A percentile compares a stretch with the other conserved stretches of the same genome.
phyloP scores from a whole-genome alignment of 2,888 invertebrate genomes.

The Caenorhabditis sinica region DNA sequence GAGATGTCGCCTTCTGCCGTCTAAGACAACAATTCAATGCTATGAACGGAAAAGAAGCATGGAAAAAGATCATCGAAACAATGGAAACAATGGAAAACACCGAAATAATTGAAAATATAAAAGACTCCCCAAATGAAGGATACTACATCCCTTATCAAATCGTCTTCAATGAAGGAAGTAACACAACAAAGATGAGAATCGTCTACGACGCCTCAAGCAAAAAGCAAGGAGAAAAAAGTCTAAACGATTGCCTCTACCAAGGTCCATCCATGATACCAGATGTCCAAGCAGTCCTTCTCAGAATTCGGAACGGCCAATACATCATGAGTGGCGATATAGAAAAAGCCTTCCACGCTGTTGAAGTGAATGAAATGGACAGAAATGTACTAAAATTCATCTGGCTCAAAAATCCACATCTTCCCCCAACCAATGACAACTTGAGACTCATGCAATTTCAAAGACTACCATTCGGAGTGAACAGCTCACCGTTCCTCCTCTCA shows the following conservation, averaged over 20 bases:
- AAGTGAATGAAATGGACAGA: conserved; percentile 6
- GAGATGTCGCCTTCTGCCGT: conserved; percentile 1
- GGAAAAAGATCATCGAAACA: not conserved
- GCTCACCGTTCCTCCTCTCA: conserved; percentile 18
- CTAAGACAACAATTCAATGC: not conserved
- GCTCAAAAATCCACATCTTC: not conserved
- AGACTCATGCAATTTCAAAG: conserved; percentile 23
- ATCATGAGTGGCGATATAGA: conserved; percentile 15
- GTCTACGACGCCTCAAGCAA: conserved; percentile 23
- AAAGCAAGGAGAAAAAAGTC: conserved; percentile 19
- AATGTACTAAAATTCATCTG: conserved; percentile 12
- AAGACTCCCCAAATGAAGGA: not conserved
- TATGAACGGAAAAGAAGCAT: not conserved
- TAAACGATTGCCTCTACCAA: conserved; percentile 16
- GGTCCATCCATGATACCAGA: conserved; percentile 26
- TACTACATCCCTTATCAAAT: not conserved
- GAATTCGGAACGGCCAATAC: conserved; percentile 17
- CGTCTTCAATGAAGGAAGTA: conserved; percentile 13
- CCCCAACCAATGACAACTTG: not conserved
- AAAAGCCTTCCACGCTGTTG: conserved; percentile 26
- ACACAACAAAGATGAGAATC: not conserved
- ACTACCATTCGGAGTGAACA: conserved; percentile 25
- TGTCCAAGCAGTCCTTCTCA: conserved; percentile 18
- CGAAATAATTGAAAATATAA: not conserved
- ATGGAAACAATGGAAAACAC: conserved; percentile 13